These are phyloP conservation scores for Pasiphila rectangulata DNA, from an alignment of 2,888 invertebrate genomes.

Conservation along the genomic window DNA sequence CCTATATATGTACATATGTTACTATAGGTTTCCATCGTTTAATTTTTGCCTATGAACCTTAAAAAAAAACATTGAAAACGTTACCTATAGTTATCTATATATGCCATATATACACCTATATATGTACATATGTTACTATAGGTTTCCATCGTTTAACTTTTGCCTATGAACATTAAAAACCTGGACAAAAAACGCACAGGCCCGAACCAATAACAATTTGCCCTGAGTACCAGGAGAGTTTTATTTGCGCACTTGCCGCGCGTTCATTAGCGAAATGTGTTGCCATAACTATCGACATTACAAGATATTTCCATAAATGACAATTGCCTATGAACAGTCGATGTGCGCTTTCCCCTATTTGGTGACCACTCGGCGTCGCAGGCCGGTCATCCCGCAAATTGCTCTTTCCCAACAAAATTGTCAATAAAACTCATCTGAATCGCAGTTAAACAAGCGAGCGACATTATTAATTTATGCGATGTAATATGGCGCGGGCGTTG, in stretches of 20 bases:
- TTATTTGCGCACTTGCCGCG: slow-evolving; percentile 32
- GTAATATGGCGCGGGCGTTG: slow-evolving; percentile 79
- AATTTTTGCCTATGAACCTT: too few species aligned
- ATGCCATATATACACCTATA: too few species aligned
- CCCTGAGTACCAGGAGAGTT: slow-evolving; percentile 15
- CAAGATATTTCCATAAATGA: slow-evolving; percentile 56
- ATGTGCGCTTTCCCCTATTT: slow-evolving; percentile 59
- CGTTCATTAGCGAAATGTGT: slow-evolving; percentile 37
- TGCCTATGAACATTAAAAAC: too few species aligned
- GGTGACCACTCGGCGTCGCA: slow-evolving; percentile 75
- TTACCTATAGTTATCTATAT: too few species aligned
- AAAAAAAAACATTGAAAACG: too few species aligned
- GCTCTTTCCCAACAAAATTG: slow-evolving; percentile 80
- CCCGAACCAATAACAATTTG: slow-evolving; percentile 17
- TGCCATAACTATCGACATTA: slow-evolving; percentile 51
- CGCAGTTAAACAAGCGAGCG: slow-evolving; percentile 80
- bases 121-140: too few species aligned
- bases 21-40: too few species aligned
- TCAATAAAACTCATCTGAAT: slow-evolving; percentile 81
- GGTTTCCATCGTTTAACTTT: too few species aligned
- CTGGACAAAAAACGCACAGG: not conserved
- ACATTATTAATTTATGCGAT: slow-evolving; percentile 81
- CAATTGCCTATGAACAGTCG: slow-evolving; percentile 50
- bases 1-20: too few species aligned
- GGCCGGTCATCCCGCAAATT: slow-evolving; percentile 78